A percentile compares a stretch with the other conserved stretches of the same genome.
Conservation (phyloP, 2,113 vertebrate species). For the Microcebus jonahi region DNA sequence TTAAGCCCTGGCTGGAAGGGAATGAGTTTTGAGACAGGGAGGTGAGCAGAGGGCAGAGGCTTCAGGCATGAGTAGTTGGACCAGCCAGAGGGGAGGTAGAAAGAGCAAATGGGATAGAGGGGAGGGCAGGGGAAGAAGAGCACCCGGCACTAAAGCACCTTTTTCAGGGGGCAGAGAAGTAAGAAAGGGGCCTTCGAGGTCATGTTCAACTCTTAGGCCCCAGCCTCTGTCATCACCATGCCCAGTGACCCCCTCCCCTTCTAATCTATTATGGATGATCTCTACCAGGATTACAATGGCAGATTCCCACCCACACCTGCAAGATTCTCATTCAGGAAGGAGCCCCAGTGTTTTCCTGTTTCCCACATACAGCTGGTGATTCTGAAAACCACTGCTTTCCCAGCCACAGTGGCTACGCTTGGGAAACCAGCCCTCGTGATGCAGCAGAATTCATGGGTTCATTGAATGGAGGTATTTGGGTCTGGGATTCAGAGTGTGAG, state of each 20-base stretch:
- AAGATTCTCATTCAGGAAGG: background rate
- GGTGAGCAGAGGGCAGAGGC: background rate
- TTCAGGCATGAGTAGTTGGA: background rate
- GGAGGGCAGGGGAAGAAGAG: background rate
- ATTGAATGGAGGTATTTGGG: background rate
- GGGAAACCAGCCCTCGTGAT: background rate
- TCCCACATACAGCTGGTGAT: background rate
- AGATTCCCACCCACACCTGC: background rate
- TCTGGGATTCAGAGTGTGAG: background rate
- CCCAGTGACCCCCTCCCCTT: background rate
- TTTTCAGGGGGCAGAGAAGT: background rate
- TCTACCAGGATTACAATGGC: background rate
- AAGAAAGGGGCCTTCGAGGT: background rate
- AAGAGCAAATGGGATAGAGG: background rate
- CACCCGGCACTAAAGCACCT: accelerated
- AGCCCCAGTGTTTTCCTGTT: background rate
- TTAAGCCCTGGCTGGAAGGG: background rate
- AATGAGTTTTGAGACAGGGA: background rate
- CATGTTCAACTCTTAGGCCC: background rate
- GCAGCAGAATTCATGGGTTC: background rate
- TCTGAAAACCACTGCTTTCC: background rate
- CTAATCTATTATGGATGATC: background rate
- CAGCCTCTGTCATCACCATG: background rate
- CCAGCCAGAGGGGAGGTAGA: background rate
- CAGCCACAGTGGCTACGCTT: no score